Conservation (phyloP, 92 coral and sea anemone genomes). For the Diadumene lineata region DNA sequence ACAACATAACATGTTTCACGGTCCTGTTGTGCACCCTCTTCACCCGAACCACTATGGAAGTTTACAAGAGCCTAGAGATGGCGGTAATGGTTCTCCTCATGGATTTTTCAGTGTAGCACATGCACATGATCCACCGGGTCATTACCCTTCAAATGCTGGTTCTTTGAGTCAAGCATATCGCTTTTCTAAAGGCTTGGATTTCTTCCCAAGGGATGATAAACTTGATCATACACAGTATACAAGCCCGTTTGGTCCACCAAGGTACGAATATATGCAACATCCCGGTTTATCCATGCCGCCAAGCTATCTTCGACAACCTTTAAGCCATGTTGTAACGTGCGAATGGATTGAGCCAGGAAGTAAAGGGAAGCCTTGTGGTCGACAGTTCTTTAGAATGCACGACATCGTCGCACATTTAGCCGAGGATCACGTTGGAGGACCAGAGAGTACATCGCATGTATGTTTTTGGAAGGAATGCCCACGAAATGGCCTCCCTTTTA, state of each 20-base stretch:
- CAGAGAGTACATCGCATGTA: conserved; percentile 94
- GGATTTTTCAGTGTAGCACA: conserved; percentile 91
- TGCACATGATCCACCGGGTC: conserved; percentile 87
- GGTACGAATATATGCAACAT: conserved; percentile 87
- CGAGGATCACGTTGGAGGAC: conserved; percentile 99
- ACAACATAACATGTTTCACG: conserved; percentile 87
- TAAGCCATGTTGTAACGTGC: conserved; percentile 97
- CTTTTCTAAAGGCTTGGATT: conserved; percentile 69
- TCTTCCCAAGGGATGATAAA: conserved; percentile 69
- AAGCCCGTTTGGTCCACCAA: conserved; percentile 83
- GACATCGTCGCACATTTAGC: conserved; percentile 97
- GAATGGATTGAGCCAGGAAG: conserved; percentile 99
- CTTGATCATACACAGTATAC: conserved; percentile 81
- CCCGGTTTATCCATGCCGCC: conserved; percentile 87
- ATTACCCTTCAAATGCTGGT: conserved; percentile 58
- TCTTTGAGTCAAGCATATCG: conserved; percentile 69
- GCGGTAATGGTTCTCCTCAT: conserved; percentile 84
- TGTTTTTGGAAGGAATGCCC: conserved; percentile 98
- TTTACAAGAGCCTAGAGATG: conserved; percentile 89
- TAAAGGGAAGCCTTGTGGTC: conserved; percentile 97
- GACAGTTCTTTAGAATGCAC: conserved; percentile 99
- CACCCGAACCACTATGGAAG: conserved; percentile 85
- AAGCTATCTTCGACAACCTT: conserved; percentile 87
- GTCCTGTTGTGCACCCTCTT: conserved; percentile 82
- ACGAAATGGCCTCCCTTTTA: conserved; percentile 93